A percentile compares a stretch with the other conserved stretches of the same genome.
These are phyloP conservation scores for Nycticebus coucang DNA, from an alignment of 2,113 vertebrate species.

Conservation along the genomic window DNA sequence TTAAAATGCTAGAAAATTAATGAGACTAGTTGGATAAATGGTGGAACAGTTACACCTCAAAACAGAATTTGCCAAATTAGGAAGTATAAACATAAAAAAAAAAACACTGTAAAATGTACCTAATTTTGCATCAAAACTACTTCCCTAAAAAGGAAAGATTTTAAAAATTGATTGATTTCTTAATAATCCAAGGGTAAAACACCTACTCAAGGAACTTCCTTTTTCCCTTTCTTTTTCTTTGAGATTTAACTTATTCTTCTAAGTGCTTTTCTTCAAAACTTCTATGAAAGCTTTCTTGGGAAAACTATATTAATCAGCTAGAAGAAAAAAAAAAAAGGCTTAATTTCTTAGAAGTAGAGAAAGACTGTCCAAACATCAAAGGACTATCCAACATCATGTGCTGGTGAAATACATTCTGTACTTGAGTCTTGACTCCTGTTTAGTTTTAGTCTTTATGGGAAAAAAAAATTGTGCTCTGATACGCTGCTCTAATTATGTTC, in stretches of 20 bases:
- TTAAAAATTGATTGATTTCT: neutral
- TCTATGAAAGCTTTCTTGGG: neutral
- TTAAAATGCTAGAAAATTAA: neutral
- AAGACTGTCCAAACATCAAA: neutral
- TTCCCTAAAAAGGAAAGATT: neutral
- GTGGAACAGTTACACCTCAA: neutral
- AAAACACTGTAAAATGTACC: no score
- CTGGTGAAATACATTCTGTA: neutral
- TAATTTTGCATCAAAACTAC: neutral
- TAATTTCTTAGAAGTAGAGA: constrained; percentile 10
- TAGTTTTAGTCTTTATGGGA: neutral
- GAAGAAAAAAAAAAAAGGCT: no score
- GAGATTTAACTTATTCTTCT: neutral
- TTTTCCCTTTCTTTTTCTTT: neutral
- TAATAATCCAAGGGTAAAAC: constrained; percentile 7
- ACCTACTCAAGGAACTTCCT: neutral
- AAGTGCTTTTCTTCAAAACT: neutral
- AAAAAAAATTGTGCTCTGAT: neutral
- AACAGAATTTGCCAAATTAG: neutral
- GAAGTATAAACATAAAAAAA: neutral
- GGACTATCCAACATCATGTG: neutral
- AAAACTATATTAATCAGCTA: neutral
- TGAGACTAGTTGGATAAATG: neutral
- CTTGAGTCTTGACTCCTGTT: neutral
- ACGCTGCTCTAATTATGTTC: constrained; percentile 45